These are phyloP conservation scores for Ornithoptera alexandrae DNA, from an alignment of 2,888 invertebrate genomes.

Conservation along the genomic window DNA sequence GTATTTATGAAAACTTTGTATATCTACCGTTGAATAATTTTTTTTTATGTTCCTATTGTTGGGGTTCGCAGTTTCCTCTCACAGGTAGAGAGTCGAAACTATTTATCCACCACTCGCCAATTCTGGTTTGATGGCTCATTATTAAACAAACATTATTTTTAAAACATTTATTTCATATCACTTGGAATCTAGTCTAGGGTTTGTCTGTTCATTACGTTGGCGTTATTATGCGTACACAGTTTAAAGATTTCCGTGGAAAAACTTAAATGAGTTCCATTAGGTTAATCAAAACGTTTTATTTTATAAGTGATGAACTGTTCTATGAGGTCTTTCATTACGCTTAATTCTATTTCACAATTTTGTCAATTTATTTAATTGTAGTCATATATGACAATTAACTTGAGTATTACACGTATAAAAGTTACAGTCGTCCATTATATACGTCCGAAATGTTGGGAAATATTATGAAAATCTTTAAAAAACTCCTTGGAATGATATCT, in stretches of 20 bases:
- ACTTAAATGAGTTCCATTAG: background rate
- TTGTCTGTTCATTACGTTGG: too few species aligned
- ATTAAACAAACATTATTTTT: too few species aligned
- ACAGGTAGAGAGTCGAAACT: too few species aligned
- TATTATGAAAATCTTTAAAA: slow-evolving; percentile 5
- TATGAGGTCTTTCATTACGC: background rate
- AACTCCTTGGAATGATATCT: slow-evolving; percentile 32
- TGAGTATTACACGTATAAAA: background rate
- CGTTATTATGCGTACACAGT: background rate
- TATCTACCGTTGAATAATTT: too few species aligned
- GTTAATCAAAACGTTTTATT: background rate
- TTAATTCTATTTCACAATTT: background rate
- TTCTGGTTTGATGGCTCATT: too few species aligned
- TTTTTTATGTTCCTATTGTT: too few species aligned
- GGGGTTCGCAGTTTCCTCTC: too few species aligned
- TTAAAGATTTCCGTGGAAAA: background rate
- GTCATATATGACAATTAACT: background rate
- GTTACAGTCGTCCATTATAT: background rate
- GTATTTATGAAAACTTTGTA: too few species aligned
- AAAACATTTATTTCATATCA: too few species aligned
- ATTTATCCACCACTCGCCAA: too few species aligned
- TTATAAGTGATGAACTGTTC: background rate
- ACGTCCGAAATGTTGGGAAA: background rate
- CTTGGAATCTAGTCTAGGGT: too few species aligned
- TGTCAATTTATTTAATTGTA: background rate